Conservation (phyloP, 2,113 vertebrate genomes). For the Bothrops jararaca region DNA sequence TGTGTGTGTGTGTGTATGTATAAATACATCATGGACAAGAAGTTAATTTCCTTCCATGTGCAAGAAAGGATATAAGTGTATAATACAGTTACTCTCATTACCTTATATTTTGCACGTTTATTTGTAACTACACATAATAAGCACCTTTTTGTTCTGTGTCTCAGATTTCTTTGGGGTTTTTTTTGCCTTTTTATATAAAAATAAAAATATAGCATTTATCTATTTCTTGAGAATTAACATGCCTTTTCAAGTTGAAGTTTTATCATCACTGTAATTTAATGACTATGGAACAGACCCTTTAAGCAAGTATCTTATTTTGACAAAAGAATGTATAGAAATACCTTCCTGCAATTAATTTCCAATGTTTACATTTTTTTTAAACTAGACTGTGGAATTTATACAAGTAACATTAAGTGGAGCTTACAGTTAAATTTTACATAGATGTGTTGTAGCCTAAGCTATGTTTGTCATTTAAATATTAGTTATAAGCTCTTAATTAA, state of each 20-base stretch:
- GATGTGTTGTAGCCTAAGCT: conserved; percentile 61
- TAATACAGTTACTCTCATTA: conserved; percentile 40
- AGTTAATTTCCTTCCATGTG: conserved; percentile 44
- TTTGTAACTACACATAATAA: conserved; percentile 57
- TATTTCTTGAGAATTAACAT: conserved; percentile 28
- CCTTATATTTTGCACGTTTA: conserved; percentile 68
- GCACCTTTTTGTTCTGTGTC: conserved; percentile 59
- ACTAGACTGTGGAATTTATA: conserved; percentile 75
- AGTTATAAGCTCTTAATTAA: conserved; percentile 63
- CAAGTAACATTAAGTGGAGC: conserved; percentile 65
- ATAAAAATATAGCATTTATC: conserved; percentile 5
- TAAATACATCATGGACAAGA: conserved; percentile 56
- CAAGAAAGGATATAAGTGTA: conserved; percentile 45
- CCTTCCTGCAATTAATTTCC: conserved; percentile 75
- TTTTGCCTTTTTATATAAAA: conserved; percentile 42
- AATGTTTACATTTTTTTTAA: conserved; percentile 82
- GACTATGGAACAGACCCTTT: conserved; percentile 53
- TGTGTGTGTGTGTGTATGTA: conserved; percentile 27
- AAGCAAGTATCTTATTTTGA: conserved; percentile 70
- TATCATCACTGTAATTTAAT: conserved; percentile 38
- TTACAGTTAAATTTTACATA: conserved; percentile 57
- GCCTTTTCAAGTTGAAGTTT: conserved; percentile 45
- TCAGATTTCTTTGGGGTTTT: conserved; percentile 47
- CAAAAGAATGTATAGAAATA: conserved; percentile 81
- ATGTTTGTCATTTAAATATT: conserved; percentile 60